Conservation (phyloP, 2,797 vertebrate genomes). For the Benthosema pterotum region DNA sequence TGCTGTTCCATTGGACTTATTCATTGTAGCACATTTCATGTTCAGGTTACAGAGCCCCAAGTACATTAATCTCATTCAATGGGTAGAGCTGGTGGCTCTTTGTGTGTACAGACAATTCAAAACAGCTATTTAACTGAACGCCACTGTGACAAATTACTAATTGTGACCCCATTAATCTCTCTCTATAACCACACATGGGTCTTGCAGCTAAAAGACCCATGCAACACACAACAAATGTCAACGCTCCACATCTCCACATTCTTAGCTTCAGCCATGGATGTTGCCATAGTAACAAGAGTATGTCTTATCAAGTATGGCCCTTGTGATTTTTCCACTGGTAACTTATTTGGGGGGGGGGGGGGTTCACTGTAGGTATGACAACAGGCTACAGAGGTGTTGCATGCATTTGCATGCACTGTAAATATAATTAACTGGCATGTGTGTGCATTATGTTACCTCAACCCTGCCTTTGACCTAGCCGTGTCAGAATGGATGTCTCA, state of each 20-base stretch:
- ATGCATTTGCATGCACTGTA: constrained; percentile 86
- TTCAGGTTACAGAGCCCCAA: neutral
- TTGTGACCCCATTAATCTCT: constrained; percentile 44
- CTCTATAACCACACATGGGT: constrained; percentile 56
- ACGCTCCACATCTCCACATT: constrained; percentile 82
- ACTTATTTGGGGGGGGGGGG: constrained; percentile 86
- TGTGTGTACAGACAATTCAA: constrained; percentile 29
- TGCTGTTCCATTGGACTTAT: neutral
- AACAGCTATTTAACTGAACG: too few species aligned
- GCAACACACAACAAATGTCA: constrained; percentile 73
- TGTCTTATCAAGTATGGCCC: constrained; percentile 87
- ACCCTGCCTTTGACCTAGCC: constrained; percentile 66
- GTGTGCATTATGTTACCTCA: constrained; percentile 64
- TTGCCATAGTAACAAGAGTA: constrained; percentile 88
- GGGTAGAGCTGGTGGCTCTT: constrained; percentile 16
- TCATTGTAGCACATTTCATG: neutral
- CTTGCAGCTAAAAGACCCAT: constrained; percentile 63
- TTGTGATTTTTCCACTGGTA: constrained; percentile 83
- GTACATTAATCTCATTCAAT: constrained; percentile 12
- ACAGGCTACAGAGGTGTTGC: constrained; percentile 82
- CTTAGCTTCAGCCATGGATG: constrained; percentile 85
- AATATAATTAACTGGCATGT: constrained; percentile 75
- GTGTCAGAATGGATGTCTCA: constrained; percentile 73
- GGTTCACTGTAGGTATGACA: constrained; percentile 86
- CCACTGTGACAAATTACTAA: constrained; percentile 4